Conservation (phyloP, 2,797 vertebrate species). For the Lates japonicus region DNA sequence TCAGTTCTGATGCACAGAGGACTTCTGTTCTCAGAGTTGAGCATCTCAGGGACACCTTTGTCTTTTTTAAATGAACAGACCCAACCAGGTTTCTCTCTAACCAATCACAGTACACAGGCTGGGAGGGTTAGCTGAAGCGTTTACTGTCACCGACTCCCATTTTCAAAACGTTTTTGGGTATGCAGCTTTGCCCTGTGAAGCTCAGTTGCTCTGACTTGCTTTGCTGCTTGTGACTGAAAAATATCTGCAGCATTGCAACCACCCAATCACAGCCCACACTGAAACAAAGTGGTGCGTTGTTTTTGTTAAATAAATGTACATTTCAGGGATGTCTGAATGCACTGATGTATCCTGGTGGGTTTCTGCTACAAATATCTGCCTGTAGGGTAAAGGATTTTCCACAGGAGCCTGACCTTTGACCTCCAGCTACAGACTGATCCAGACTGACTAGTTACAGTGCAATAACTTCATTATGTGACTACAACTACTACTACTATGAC, state of each 20-base stretch:
- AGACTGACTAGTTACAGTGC: too few species aligned
- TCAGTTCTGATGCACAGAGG: background rate
- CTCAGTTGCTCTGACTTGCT: background rate
- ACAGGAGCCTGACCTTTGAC: conserved; percentile 13
- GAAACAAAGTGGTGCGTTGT: background rate
- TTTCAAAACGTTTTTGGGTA: background rate
- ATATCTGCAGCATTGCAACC: background rate
- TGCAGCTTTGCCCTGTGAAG: background rate
- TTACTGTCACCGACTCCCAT: background rate
- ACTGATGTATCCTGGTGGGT: background rate
- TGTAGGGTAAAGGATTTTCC: background rate
- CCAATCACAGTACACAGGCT: too few species aligned
- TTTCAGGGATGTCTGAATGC: background rate
- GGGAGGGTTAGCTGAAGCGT: background rate
- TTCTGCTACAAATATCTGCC: background rate
- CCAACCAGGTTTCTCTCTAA: background rate
- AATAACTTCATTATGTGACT: too few species aligned
- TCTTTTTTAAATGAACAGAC: too few species aligned
- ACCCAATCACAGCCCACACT: background rate
- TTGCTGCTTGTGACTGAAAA: background rate
- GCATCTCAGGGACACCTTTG: too few species aligned
- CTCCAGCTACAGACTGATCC: background rate
- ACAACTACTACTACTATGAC: too few species aligned
- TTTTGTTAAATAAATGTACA: too few species aligned
- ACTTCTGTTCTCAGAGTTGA: background rate